Evolutionary conservation across 23 tunicate species (phyloP), one percentile per base, ranked within the genome.

Genomic region (Halocynthia roretzi): DNA sequence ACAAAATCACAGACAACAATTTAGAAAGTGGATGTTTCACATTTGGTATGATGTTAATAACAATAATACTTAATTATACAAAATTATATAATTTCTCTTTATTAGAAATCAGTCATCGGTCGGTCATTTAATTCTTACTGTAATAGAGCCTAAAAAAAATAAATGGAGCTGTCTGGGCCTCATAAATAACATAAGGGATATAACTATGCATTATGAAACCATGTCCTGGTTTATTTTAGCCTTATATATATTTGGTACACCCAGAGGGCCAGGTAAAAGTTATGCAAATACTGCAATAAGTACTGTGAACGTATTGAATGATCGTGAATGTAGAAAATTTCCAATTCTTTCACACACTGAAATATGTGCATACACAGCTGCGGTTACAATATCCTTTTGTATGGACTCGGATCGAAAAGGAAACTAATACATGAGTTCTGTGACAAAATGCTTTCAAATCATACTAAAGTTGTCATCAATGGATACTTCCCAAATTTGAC

Each of bases 371-470:
- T 55, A 68, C 69, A 18, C 70, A 83, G 87, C 60, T 76, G 77
- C 54, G 62, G 65, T 19, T 87, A 50, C 74, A 90, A 84, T 70
- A 54, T 90, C 8, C 40, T 90, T 8, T 62, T 90, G 19, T 84
- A 56, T 76, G 96, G 96, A n/a, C 57, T 90, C 50, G 96, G 96
- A 9, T 90, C 96, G 50, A 90, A 90, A 54, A 52, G 89, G 52
- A 23, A 76, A 8, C 68, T 90, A 18, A 70, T 90, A 51, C 89
- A 90, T 76, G 20, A 80, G 7, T 90, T 84, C 58, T 90, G 96
- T 76, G 69, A 75, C 31, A 44, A 80, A 84, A 56, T 60, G 54
- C 69, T 90, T 14, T 8, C 21, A 48, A 56, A 76, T 18, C 75
- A 74, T 18, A 70, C 61, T 44, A 90, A 90, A 74, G 20, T 90